A percentile compares a stretch with the other conserved stretches of the same genome.
Evolutionary conservation across 2,797 vertebrate genomes (phyloP).

Genomic region (Oreonectes daqikongensis): DNA sequence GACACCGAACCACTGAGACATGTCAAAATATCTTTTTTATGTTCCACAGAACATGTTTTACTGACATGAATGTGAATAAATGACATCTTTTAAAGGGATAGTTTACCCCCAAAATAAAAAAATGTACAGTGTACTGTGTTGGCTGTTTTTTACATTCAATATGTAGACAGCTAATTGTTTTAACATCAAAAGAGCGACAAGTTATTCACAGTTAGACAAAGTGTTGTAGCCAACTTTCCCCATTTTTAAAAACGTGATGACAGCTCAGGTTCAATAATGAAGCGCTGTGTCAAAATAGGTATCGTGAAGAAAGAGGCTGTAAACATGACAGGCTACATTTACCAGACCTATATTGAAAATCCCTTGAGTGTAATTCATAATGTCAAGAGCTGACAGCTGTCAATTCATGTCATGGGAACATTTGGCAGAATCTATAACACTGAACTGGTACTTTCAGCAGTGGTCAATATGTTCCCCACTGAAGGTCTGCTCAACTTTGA

Average conservation of each 20-base stretch:
- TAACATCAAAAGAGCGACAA: neutral
- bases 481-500: neutral
- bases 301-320: neutral
- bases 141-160: neutral
- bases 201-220: neutral
- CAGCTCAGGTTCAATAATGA: neutral
- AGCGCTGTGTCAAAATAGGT: neutral
- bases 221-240: neutral
- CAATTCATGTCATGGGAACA: slow-evolving; percentile 34
- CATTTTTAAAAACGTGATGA: neutral
- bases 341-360: slow-evolving; percentile 16
- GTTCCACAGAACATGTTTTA: too few relatives aligned
- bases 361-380: slow-evolving; percentile 22
- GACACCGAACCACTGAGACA: too few relatives aligned
- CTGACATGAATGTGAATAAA: too few relatives aligned
- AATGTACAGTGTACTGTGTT: too few relatives aligned
- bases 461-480: neutral
- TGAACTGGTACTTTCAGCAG: neutral
- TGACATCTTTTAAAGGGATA: too few relatives aligned
- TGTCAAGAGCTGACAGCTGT: slow-evolving; percentile 32
- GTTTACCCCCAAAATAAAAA: too few relatives aligned
- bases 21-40: too few relatives aligned
- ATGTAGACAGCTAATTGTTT: neutral
- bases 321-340: slow-evolving; percentile 10
- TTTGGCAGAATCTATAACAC: slow-evolving; percentile 18